A percentile compares a stretch with the other conserved stretches of the same genome.
Conservation (phyloP, 2,113 vertebrate genomes). For the Nannobrachium achirus region DNA sequence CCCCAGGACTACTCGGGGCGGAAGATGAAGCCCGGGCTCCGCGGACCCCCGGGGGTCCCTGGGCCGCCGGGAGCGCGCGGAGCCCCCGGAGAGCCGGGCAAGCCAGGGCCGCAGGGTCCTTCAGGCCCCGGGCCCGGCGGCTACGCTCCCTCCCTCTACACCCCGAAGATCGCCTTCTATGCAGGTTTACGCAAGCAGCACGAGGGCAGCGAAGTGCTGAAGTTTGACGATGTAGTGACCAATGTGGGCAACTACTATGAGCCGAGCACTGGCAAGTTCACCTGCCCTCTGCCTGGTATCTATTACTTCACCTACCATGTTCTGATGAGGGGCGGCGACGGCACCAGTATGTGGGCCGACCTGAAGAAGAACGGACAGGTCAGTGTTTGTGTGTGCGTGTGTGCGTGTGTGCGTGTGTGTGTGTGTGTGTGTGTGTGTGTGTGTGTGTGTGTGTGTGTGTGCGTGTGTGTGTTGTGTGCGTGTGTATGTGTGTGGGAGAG, state of each 20-base stretch:
- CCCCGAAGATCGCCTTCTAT: conserved; percentile 95
- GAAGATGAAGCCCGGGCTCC: conserved; percentile 85
- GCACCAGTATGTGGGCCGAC: conserved; percentile 97
- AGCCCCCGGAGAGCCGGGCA: conserved; percentile 89
- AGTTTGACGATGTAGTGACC: conserved; percentile 96
- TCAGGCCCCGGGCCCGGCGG: conserved; percentile 90
- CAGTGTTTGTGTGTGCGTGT: conserved; percentile 54
- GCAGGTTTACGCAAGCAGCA: conserved; percentile 93
- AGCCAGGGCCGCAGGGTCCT: conserved; percentile 89
- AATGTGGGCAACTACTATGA: conserved; percentile 98
- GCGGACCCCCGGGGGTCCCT: conserved; percentile 84
- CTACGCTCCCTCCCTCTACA: conserved; percentile 88
- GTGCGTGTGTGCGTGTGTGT: not conserved
- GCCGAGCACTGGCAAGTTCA: conserved; percentile 95
- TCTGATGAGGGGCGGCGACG: conserved; percentile 95
- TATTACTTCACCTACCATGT: conserved; percentile 99
- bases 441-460: conserved; percentile 9
- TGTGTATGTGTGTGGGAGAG: not conserved
- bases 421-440: conserved; percentile 6
- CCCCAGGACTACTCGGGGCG: conserved; percentile 86
- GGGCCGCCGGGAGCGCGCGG: conserved; percentile 87
- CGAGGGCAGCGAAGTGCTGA: conserved; percentile 91
- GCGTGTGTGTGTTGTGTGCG: not conserved
- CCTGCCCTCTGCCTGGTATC: conserved; percentile 93
- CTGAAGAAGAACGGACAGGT: conserved; percentile 96